A percentile compares a stretch with the other conserved stretches of the same genome.
Evolutionary conservation across 2,888 invertebrate species (phyloP).

Genomic region (Drosophila villosipedis): DNA sequence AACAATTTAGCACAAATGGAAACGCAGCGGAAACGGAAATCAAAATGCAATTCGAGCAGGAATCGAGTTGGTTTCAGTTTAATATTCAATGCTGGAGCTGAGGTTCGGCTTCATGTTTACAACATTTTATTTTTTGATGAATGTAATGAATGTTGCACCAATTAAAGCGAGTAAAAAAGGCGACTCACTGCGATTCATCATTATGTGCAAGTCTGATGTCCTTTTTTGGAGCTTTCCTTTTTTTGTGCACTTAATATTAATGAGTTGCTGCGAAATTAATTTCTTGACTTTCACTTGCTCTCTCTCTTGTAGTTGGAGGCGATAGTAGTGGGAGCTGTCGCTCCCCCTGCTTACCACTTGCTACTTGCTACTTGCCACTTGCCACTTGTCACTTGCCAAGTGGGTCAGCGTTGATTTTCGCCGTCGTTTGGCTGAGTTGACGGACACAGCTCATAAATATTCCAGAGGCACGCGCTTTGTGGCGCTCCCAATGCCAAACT

Average conservation of each 20-base stretch:
- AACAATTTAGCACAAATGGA: conserved; percentile 54
- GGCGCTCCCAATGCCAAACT: conserved; percentile 45
- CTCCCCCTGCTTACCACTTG: conserved; percentile 12
- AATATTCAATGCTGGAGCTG: background rate
- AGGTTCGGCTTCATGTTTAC: background rate
- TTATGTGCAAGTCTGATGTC: conserved; percentile 65
- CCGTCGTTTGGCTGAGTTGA: conserved; percentile 40
- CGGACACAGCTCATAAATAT: conserved; percentile 72
- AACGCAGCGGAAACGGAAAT: conserved; percentile 70
- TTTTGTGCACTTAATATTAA: conserved; percentile 72
- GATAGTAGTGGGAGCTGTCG: conserved; percentile 22
- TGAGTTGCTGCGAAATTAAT: conserved; percentile 76
- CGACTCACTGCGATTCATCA: conserved; percentile 38
- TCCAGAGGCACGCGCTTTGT: conserved; percentile 72
- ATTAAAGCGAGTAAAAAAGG: conserved; percentile 52
- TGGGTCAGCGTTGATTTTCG: conserved; percentile 80
- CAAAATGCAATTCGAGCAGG: conserved; percentile 62
- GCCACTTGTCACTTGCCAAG: conserved; percentile 57
- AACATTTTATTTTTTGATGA: conserved; percentile 4
- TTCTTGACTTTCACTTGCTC: conserved; percentile 71
- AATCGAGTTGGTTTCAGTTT: conserved; percentile 22
- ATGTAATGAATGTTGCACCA: conserved; percentile 48
- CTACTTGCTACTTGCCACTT: conserved; percentile 58
- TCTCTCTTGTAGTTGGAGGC: conserved; percentile 7
- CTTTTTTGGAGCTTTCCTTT: conserved; percentile 65